Evolutionary conservation across 2,113 vertebrate genomes (phyloP).

Genomic region (Megaceryle torquata): DNA sequence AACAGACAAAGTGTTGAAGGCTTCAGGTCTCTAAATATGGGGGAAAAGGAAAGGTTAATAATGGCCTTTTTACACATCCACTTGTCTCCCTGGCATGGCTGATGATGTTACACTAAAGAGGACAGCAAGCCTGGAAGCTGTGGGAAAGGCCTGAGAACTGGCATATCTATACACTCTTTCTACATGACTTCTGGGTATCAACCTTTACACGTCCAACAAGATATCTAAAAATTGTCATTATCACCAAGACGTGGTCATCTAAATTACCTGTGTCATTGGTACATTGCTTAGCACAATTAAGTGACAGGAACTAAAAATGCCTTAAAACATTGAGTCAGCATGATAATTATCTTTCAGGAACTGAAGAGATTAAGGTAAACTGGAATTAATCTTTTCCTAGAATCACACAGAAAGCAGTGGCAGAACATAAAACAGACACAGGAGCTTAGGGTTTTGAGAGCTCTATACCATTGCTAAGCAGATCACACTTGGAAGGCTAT

Average conservation of each 20-base stretch:
- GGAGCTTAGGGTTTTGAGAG: not conserved
- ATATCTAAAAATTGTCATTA: not conserved
- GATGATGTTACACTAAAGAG: not conserved
- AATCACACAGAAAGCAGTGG: not conserved
- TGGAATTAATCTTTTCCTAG: not conserved
- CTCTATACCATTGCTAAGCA: not conserved
- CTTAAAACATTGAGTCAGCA: not conserved
- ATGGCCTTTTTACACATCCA: not conserved
- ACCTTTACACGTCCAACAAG: not conserved
- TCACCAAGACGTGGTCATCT: not conserved
- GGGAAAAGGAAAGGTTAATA: not conserved
- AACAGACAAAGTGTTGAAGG: not conserved
- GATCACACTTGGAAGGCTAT: not conserved
- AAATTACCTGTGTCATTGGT: not conserved
- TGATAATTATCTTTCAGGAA: not conserved
- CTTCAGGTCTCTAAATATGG: accelerated
- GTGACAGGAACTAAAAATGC: not conserved
- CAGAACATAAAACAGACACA: not conserved
- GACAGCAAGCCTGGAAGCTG: not conserved
- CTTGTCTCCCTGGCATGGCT: not conserved
- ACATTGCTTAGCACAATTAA: not conserved
- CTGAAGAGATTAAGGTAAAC: not conserved
- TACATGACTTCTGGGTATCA: not conserved
- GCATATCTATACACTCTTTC: not conserved
- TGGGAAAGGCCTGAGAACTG: not conserved